Conservation (phyloP, 2,888 invertebrate species). For the Myopa testacea region DNA sequence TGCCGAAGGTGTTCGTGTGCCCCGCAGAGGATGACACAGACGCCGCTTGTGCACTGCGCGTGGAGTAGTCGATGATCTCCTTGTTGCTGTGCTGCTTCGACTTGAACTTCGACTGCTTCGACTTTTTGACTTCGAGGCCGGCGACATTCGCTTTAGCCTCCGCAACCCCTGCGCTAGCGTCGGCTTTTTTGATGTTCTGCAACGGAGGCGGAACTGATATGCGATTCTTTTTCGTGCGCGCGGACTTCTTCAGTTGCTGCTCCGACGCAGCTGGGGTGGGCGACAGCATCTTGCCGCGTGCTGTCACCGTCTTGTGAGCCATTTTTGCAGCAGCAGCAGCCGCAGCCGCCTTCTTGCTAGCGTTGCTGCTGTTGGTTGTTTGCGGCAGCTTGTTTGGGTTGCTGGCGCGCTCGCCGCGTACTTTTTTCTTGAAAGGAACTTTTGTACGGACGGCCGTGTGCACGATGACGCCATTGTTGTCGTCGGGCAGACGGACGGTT, state of each 20-base stretch:
- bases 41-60: slow-evolving; percentile 63
- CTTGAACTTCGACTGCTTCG: slow-evolving; percentile 68
- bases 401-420: slow-evolving; percentile 68
- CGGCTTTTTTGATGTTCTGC: slow-evolving; percentile 30
- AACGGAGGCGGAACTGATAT: slow-evolving; percentile 61
- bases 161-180: slow-evolving; percentile 49
- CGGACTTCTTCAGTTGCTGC: slow-evolving; percentile 61
- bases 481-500: slow-evolving; percentile 85
- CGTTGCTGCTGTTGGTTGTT: slow-evolving; percentile 54
- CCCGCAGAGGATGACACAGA: slow-evolving; percentile 69
- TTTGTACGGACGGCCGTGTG: slow-evolving; percentile 89
- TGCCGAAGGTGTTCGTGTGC: slow-evolving; percentile 72
- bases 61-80: slow-evolving; percentile 83
- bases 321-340: slow-evolving; percentile 12
- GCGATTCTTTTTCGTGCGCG: slow-evolving; percentile 68
- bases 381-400: slow-evolving; percentile 49
- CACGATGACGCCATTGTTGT: slow-evolving; percentile 81
- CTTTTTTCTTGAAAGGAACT: slow-evolving; percentile 87
- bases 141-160: slow-evolving; percentile 50
- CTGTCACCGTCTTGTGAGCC: slow-evolving; percentile 31
- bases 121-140: slow-evolving; percentile 55
- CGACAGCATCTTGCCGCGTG: slow-evolving; percentile 30
- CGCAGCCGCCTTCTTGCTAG: slow-evolving; percentile 57
- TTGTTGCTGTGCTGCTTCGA: slow-evolving; percentile 68
- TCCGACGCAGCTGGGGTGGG: slow-evolving; percentile 14